Evolutionary conservation across 2,888 invertebrate genomes (phyloP).

Genomic region (Epinotia demarniana): DNA sequence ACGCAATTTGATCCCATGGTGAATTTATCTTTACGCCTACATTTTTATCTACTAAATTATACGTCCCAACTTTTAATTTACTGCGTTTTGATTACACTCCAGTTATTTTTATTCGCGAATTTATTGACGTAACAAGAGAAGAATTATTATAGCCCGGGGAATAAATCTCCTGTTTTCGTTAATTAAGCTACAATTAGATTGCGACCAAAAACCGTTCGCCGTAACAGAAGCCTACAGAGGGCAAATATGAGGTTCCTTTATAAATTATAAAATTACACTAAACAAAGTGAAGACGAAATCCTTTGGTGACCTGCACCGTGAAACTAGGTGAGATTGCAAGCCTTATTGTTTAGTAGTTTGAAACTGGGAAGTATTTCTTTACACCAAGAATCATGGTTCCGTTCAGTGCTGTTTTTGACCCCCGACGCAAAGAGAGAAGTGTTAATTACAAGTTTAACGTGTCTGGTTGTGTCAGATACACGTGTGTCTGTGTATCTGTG

Average conservation of each 20-base stretch:
- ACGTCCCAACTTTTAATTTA: conserved; percentile 15
- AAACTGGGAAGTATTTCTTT: neutral
- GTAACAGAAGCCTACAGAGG: neutral
- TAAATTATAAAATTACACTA: conserved; percentile 10
- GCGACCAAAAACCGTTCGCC: conserved; percentile 9
- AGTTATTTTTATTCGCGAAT: conserved; percentile 30
- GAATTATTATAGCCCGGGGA: conserved; percentile 29
- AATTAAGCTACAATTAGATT: conserved; percentile 31
- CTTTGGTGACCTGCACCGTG: neutral
- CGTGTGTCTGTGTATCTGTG: too few species aligned
- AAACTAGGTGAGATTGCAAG: neutral
- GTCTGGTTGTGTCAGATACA: too few species aligned
- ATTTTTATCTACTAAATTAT: conserved; percentile 7
- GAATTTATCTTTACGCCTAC: conserved; percentile 9
- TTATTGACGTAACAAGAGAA: conserved; percentile 36
- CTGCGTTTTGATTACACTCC: conserved; percentile 15
- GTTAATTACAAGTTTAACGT: too few species aligned
- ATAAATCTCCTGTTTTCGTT: conserved; percentile 37
- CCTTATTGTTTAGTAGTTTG: neutral
- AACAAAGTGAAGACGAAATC: conserved; percentile 11
- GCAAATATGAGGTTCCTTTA: neutral
- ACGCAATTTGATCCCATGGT: neutral
- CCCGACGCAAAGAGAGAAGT: too few species aligned
- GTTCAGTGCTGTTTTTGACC: too few species aligned
- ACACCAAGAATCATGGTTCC: too few species aligned